phyloP scores from a whole-genome alignment of 2,113 vertebrate genomes.

The Protobothrops mucrosquamatus region DNA sequence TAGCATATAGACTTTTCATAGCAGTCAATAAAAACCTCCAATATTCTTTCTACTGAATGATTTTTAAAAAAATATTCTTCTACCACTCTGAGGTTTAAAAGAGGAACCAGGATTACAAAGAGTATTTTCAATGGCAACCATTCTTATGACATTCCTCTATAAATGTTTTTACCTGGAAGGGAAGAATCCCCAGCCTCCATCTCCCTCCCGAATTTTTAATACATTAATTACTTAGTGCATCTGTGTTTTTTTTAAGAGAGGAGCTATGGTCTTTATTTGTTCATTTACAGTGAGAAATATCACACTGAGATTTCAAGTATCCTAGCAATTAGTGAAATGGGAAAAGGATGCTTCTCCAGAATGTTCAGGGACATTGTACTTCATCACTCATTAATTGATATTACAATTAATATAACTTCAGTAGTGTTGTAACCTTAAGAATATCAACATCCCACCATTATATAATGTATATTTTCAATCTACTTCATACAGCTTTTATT shows the following conservation, averaged over 20 bases:
- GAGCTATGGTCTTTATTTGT: slow-evolving; percentile 59
- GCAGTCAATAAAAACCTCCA: neutral
- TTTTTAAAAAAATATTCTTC: neutral
- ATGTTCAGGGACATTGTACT: slow-evolving; percentile 75
- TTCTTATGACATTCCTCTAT: neutral
- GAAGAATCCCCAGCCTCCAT: slow-evolving; percentile 21
- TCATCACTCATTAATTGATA: slow-evolving; percentile 67
- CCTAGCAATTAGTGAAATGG: slow-evolving; percentile 71
- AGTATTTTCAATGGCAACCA: neutral
- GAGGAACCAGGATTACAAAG: neutral
- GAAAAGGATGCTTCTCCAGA: slow-evolving; percentile 57
- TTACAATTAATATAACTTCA: slow-evolving; percentile 72
- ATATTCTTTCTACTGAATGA: neutral
- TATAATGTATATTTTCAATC: slow-evolving; percentile 68
- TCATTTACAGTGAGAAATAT: slow-evolving; percentile 63
- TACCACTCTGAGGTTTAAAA: neutral
- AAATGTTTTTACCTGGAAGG: slow-evolving; percentile 16
- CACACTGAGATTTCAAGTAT: slow-evolving; percentile 72
- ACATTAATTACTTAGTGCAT: slow-evolving; percentile 68
- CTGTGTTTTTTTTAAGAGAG: slow-evolving; percentile 63
- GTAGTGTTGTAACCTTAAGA: slow-evolving; percentile 71
- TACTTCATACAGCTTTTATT: slow-evolving; percentile 64
- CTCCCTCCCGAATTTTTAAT: slow-evolving; percentile 29
- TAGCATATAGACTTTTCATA: neutral
- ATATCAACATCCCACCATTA: slow-evolving; percentile 76